phyloP scores from a whole-genome alignment of 2,888 invertebrate genomes.

The Brachyptera putata region DNA sequence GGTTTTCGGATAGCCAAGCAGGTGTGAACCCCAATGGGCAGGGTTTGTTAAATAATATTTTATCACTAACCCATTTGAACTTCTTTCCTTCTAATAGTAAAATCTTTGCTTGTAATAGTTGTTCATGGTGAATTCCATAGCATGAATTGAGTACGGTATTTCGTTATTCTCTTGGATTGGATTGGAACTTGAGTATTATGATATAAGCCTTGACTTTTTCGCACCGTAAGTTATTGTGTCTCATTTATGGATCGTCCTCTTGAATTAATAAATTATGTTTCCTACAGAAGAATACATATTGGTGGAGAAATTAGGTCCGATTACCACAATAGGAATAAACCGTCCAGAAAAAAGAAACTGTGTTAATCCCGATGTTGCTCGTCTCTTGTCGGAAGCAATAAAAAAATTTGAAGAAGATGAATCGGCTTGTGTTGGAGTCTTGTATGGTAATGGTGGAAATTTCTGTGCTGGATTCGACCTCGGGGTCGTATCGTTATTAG shows the following conservation, averaged over 20 bases:
- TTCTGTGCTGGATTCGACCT: constrained; percentile 93
- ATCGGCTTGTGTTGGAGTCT: constrained; percentile 64
- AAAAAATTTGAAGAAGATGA: constrained; percentile 74
- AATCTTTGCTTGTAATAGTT: too few species aligned
- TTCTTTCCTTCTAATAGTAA: too few species aligned
- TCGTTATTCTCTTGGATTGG: too few species aligned
- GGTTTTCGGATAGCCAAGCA: not conserved
- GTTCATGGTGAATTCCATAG: too few species aligned
- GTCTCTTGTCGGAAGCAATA: constrained; percentile 66
- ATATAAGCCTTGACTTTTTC: too few species aligned
- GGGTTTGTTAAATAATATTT: not conserved
- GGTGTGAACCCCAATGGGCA: not conserved
- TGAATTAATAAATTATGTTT: not conserved
- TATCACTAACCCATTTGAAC: not conserved
- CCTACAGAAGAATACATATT: constrained; percentile 40
- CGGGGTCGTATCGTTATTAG: constrained; percentile 57
- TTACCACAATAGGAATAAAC: constrained; percentile 84
- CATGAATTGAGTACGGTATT: too few species aligned
- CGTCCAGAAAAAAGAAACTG: constrained; percentile 79
- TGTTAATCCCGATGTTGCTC: constrained; percentile 65
- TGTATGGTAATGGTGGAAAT: constrained; percentile 88
- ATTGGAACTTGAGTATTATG: too few species aligned
- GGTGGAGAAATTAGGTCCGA: constrained; percentile 58
- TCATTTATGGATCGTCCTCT: too few species aligned
- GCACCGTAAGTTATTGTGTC: too few species aligned